Evolutionary conservation across 2,113 vertebrate species (phyloP), one percentile per base, ranked within the genome.

Genomic region (Psilopsiagon aymara): DNA sequence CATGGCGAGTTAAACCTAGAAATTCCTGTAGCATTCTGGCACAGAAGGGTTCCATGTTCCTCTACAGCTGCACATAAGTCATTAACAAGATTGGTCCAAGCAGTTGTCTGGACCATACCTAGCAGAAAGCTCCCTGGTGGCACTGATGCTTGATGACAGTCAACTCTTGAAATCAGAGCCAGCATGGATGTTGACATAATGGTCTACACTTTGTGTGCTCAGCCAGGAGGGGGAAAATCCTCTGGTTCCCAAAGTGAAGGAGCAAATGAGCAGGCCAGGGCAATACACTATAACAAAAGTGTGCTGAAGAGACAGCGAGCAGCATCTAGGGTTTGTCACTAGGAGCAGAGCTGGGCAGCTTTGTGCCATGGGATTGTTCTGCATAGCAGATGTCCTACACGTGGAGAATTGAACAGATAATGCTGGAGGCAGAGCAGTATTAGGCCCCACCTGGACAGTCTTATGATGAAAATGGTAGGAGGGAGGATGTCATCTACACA

Each of bases 141-240:
- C 91, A 89, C 27, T 91, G 92, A 94, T 86, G 83, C 86, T 88
- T 86, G 92, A 95, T 93, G 94, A 96, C 94, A 96, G 86, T 96
- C 79, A 95, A 3, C 92, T 93, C 94, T 57, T 94, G 68, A 92
- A 95, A 94, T 77, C 64, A 86, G 93, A 94, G 86, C 86, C 82
- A 95, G 90, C 64, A 9, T 78, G 88, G 88, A 86, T 82, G 47
- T 93, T 92, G 95, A 96, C 82, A 92, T 63, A 96, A 88, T 0
- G 63, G 76, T 84, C 55, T 88, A 83, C n/a, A 84, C 43, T 57
- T 80, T 0, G 9, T 78, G 85, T 52, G 62, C 60, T 93, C 52
- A 76, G 62, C 57, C 44, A 46, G 52, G 29, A 94, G 44, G 11
- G n/a, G 74, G 62, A 35, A 94, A 94, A 88, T 59, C 74, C 57